Base-by-base conservation (phyloP, 2,797 vertebrate genomes). In the Myripristis murdjan region DNA sequence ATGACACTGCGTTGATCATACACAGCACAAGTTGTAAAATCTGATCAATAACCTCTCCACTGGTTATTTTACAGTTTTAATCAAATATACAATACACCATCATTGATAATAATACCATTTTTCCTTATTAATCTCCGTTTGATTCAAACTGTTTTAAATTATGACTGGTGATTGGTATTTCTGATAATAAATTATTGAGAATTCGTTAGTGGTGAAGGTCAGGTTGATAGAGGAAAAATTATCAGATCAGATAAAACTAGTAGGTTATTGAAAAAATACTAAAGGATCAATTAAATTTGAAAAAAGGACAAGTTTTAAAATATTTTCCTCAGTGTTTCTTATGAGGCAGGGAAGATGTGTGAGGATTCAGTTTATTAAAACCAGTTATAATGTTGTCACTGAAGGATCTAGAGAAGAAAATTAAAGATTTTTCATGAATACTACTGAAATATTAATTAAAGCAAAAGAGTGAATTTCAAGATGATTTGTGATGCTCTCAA, bases 331-430 rank as follows among this genome's bases (percentile, higher is more conserved):
- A 46, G 22, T 52, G 10, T 49, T 23, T 60, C 46, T 24, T 20
- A n/a, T 16, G n/a, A 39, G 15, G 12, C 47, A 49, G n/a, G 43
- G 47, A n/a, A 15, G 10, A 61, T 24, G 8, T 33, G 62, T 81
- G 33, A 61, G 64, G 80, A 62, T 74, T 60, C 46, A 70, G 37
- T 52, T 39, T 65, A 48, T n/a, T 66, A 16, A 4, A 23, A 3
- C 5, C 16, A 57, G 52, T 28, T 48, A 16, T 5, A 67, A n/a
- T 52, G 16, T 6, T 55, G 12, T 23, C 39, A 76, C 52, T 63
- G 0, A 52, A n/a, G 23, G 0, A 1, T 28, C 26, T 49, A 80
- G 43, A 48, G 48, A 31, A 16, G 16, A n/a, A n/a, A n/a, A 63
- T 41, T n/a, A 54, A 14, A 0, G 5, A 4, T 64, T 52, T 35